Percentiles rank a stretch among this genome's conserved stretches.
Evolutionary conservation across 2,797 vertebrate genomes (phyloP).

Genomic region (Crocodylus rhombifer): DNA sequence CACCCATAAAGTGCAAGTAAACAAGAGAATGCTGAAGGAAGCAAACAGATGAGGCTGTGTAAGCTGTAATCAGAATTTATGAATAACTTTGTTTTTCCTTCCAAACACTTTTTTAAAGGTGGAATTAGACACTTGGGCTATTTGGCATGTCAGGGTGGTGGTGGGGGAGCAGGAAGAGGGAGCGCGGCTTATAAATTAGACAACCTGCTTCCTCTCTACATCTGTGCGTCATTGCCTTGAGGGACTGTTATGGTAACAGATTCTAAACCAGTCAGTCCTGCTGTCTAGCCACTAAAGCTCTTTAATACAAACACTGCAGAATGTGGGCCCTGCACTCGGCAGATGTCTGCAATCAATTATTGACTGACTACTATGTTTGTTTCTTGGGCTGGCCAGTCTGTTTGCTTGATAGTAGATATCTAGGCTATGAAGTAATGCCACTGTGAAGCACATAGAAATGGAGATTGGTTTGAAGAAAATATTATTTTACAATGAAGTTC

Average conservation of each 20-base stretch:
- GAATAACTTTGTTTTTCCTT: constrained; percentile 23
- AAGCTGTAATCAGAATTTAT: background rate
- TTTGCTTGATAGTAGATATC: constrained; percentile 32
- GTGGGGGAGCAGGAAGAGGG: background rate
- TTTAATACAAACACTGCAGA: constrained; percentile 63
- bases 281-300: constrained; percentile 64
- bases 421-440: constrained; percentile 62
- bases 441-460: constrained; percentile 2
- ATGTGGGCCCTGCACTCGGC: background rate
- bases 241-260: constrained; percentile 58
- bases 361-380: constrained; percentile 25
- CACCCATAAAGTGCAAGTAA: background rate
- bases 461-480: constrained; percentile 10
- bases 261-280: constrained; percentile 50
- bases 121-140: constrained; percentile 36
- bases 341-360: constrained; percentile 63
- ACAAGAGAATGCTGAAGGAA: background rate
- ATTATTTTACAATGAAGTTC: constrained; percentile 34
- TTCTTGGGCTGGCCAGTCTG: constrained; percentile 3
- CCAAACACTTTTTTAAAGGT: background rate
- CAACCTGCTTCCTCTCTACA: constrained; percentile 69
- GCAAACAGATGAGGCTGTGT: background rate
- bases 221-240: constrained; percentile 66
- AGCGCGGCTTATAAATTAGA: constrained; percentile 73
- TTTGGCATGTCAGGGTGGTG: constrained; percentile 22